Evolutionary conservation across 2,113 vertebrate genomes (phyloP).

Genomic region (Sciurus niger): DNA sequence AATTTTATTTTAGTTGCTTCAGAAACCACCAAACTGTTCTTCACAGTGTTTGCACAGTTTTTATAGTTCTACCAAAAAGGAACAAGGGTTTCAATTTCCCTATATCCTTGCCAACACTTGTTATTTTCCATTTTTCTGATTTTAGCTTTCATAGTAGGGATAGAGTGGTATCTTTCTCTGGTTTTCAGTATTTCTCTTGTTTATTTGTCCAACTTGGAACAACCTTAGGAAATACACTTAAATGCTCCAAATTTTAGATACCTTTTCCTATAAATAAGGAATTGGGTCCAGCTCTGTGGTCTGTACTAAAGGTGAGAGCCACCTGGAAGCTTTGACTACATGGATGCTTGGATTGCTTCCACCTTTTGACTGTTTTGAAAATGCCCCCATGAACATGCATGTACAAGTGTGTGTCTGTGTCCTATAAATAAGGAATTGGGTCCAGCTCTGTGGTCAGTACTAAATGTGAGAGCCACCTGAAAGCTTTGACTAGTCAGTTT

Average conservation of each 20-base stretch:
- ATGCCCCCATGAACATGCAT: too few relatives aligned
- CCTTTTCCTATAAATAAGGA: too few relatives aligned
- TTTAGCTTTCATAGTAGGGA: background rate
- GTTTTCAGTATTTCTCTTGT: background rate
- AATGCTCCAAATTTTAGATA: background rate
- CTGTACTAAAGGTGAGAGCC: background rate
- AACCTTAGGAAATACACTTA: background rate
- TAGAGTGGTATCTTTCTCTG: background rate
- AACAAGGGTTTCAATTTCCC: background rate
- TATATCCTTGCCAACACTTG: background rate
- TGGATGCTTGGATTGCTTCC: too few relatives aligned
- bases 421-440: too few relatives aligned
- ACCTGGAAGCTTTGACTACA: background rate
- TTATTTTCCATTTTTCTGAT: background rate
- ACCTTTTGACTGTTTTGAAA: too few relatives aligned
- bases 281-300: background rate
- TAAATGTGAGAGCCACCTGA: background rate
- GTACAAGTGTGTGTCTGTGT: too few relatives aligned
- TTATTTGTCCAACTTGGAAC: background rate
- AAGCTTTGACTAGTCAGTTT: rapidly evolving
- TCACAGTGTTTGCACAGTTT: background rate
- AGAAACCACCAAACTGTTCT: background rate
- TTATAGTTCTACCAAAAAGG: background rate
- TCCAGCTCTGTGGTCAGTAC: background rate
- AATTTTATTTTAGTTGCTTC: background rate